Conservation (phyloP, 2,797 vertebrate species). For the Microhierax caerulescens region DNA sequence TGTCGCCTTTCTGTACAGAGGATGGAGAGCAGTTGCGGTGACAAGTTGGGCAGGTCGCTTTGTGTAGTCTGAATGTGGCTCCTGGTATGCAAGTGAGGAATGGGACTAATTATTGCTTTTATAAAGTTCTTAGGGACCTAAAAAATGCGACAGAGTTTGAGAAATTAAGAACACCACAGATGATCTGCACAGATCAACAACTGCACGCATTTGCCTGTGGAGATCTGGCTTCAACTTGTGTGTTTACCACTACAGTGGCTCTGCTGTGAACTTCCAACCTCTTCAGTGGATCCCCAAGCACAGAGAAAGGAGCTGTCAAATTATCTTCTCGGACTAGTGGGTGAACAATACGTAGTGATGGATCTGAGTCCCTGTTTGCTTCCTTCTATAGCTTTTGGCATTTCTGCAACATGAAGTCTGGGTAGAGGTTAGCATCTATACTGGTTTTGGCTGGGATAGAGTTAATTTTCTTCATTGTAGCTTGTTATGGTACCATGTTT, state of each 20-base stretch:
- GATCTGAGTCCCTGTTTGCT: not conserved
- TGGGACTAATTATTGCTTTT: not conserved
- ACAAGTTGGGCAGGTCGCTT: not conserved
- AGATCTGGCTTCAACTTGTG: not conserved
- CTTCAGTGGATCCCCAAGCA: not conserved
- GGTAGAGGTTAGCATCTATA: not conserved
- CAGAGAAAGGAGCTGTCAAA: not conserved
- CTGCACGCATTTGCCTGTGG: not conserved
- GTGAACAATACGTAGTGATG: not conserved
- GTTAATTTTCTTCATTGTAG: not conserved
- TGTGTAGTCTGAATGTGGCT: not conserved
- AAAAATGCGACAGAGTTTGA: not conserved
- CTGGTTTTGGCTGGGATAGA: not conserved
- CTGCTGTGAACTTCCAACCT: not conserved
- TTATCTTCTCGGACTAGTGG: not conserved
- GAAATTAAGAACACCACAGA: not conserved
- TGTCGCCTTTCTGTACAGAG: fast-evolving
- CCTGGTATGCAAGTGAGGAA: not conserved
- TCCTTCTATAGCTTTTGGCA: not conserved
- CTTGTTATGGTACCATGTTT: not conserved
- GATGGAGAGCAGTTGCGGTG: fast-evolving
- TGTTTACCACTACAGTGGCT: not conserved
- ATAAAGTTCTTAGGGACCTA: not conserved
- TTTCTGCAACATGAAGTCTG: not conserved
- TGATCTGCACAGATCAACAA: too few species aligned